A percentile compares a stretch with the other conserved stretches of the same genome.
Evolutionary conservation across 2,888 invertebrate genomes (phyloP).

Genomic region (Mimumesa dahlbomi): DNA sequence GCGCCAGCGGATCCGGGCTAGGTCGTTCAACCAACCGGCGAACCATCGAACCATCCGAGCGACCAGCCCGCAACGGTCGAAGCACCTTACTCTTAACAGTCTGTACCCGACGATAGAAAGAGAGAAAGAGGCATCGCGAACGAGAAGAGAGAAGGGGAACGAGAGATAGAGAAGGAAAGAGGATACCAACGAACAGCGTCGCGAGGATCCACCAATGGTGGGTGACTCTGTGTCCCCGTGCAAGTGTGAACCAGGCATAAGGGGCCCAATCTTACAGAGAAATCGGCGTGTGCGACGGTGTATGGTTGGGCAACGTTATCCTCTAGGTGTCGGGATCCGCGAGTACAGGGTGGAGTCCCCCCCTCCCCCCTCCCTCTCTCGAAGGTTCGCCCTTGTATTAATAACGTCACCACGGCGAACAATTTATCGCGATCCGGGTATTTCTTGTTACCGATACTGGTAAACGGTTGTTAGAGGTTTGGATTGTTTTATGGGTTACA

Average conservation of each 20-base stretch:
- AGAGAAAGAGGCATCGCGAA: constrained; percentile 11
- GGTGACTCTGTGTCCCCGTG: constrained; percentile 45
- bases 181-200: constrained; percentile 32
- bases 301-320: constrained; percentile 14
- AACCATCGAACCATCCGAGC: constrained; percentile 67
- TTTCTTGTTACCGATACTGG: no score
- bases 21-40: constrained; percentile 74
- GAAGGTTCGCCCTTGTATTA: constrained; percentile 26
- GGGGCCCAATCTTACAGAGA: constrained; percentile 57
- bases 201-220: constrained; percentile 38
- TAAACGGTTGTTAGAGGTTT: constrained; percentile 3
- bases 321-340: constrained; percentile 19
- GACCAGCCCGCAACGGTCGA: constrained; percentile 60
- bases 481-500: no score
- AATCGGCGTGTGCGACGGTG: constrained; percentile 52
- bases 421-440: constrained; percentile 43
- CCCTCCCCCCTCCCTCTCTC: no score
- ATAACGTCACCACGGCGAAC: constrained; percentile 33
- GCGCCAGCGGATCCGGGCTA: constrained; percentile 74
- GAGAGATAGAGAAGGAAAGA: constrained; percentile 16
- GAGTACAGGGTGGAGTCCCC: constrained; percentile 21
- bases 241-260: constrained; percentile 53
- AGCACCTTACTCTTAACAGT: constrained; percentile 69
- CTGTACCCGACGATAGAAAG: constrained; percentile 35
- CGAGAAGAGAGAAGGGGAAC: constrained; percentile 15